Percentiles rank a stretch among this genome's conserved stretches.
Conservation (phyloP, 2,797 vertebrate species). For the Sciaenops ocellatus region DNA sequence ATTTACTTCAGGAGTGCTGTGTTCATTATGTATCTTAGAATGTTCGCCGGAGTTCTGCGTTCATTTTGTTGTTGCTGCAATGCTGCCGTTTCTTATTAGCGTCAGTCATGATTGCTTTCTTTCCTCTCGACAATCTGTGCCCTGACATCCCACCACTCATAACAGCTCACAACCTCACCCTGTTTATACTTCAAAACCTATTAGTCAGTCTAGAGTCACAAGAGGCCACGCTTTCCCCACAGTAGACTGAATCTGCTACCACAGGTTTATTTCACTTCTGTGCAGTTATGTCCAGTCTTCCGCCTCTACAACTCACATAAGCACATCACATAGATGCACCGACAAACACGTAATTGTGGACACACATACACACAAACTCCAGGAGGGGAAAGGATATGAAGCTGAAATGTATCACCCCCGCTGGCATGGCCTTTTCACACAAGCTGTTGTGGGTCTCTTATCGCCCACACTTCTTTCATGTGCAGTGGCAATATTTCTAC, state of each 20-base stretch:
- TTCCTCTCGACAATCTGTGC: constrained; percentile 59
- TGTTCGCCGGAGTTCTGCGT: constrained; percentile 30
- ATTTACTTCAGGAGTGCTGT: constrained; percentile 8
- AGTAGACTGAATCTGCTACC: constrained; percentile 49
- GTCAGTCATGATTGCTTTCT: constrained; percentile 67
- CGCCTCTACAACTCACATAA: constrained; percentile 28
- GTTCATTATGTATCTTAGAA: constrained; percentile 14
- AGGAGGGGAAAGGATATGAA: constrained; percentile 52
- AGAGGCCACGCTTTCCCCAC: constrained; percentile 55
- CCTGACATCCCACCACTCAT: constrained; percentile 62
- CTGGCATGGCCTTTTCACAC: constrained; percentile 73
- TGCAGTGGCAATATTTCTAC: constrained; percentile 59
- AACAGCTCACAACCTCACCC: constrained; percentile 62
- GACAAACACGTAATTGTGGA: constrained; percentile 38
- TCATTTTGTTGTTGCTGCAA: constrained; percentile 55
- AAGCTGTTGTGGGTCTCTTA: constrained; percentile 66
- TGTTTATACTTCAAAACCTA: constrained; percentile 75
- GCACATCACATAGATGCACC: constrained; percentile 33
- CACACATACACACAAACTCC: constrained; percentile 36
- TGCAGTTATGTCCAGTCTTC: constrained; percentile 41
- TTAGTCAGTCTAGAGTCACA: constrained; percentile 68
- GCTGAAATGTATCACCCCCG: constrained; percentile 65
- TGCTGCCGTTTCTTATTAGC: constrained; percentile 60
- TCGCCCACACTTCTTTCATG: constrained; percentile 69
- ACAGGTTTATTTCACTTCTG: constrained; percentile 61